Evolutionary conservation across 2,888 invertebrate genomes (phyloP), one percentile per base, ranked within the genome.

Genomic region (Pristionchus fissidentatus): DNA sequence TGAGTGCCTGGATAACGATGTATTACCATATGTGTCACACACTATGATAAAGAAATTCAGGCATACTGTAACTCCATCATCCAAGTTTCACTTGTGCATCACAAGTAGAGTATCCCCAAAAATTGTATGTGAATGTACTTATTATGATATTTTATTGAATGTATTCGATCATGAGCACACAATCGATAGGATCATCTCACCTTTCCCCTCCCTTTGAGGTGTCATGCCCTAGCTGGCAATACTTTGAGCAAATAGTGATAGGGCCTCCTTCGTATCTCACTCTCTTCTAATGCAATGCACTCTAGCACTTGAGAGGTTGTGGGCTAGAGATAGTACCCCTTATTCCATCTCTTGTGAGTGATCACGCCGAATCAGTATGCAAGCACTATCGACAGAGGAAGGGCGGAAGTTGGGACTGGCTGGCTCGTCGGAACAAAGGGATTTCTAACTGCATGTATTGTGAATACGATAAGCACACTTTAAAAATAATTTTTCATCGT

Each of bases 211-310:
- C 32, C 66, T 66, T 66, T 66, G 66, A 66, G 66, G 66, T 66
- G 66, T 66, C 66, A 66, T 66, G 66, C 66, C 66, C 66, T 66
- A 66, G 66, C 66, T 66, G 66, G 66, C 66, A 66, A 66, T 66
- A 66, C 66, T 66, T 66, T 66, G 66, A 38, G 66, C 66, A 66
- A 66, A 66, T 66, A 66, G 66, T 66, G 66, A 66, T 66, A 66
- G 66, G 66, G 22, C 66, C 32, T 66, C 66, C 29, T 19, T 66
- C 66, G 32, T 38, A 66, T 66, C 66, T 35, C 66, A n/a, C 22
- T 4, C 10, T 66, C 66, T 66, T 41, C n/a, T 8, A 35, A 1
- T 38, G 22, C 41, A 22, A 8, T 22, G 57, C 10, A 57, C 32
- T 38, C 66, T 38, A 29, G 29, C 62, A 29, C 32, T 62, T 62